Base-by-base conservation (phyloP, 2,888 invertebrate species). In the Gymnocheta viridis region DNA sequence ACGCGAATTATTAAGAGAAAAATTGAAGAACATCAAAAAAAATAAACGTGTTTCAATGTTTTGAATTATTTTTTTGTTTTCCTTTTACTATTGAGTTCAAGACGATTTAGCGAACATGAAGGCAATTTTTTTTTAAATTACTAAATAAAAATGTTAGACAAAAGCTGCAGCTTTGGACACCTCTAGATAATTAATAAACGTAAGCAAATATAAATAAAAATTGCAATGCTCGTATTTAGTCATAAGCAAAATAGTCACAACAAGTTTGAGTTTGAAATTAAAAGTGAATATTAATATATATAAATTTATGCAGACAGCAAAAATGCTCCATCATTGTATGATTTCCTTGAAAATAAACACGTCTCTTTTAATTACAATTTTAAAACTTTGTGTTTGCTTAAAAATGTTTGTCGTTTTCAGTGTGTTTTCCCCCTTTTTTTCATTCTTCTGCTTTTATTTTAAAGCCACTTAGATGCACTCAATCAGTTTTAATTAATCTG, bases 401-500 rank as follows among this genome's bases (percentile, higher is more conserved):
- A 74, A 69, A 47, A 76, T 69, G 81, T 81, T 81, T 81, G 74
- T 54, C 74, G 24, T 67, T 67, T 80, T 41, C 3, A 62, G 27
- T 17, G 35, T 51, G 24, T 32, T 29, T 51, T 22, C 17, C 0
- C 17, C 58, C 41, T 64, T 38, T 27, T 7, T 29, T 22, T 24
- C 24, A 29, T 29, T 79, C 35, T 14, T 14, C 41, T 70, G 44
- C 35, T 35, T 29, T 62, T 62, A 32, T 60, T 51, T 60, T 49
- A 27, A 69, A 76, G 54, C 67, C 74, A 51, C 66, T 81, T 69
- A 76, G 69, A 32, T 81, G 67, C 69, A 81, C 81, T 81, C 74
- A 69, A 81, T 81, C 81, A 81, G 69, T 76, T 76, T 69, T 62
- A 74, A 76, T 81, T 81, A 81, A 74, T 81, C 69, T 69, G 35